These are phyloP conservation scores for Drosophila mayaguana DNA, from an alignment of 2,888 invertebrate genomes.

Conservation along the genomic window DNA sequence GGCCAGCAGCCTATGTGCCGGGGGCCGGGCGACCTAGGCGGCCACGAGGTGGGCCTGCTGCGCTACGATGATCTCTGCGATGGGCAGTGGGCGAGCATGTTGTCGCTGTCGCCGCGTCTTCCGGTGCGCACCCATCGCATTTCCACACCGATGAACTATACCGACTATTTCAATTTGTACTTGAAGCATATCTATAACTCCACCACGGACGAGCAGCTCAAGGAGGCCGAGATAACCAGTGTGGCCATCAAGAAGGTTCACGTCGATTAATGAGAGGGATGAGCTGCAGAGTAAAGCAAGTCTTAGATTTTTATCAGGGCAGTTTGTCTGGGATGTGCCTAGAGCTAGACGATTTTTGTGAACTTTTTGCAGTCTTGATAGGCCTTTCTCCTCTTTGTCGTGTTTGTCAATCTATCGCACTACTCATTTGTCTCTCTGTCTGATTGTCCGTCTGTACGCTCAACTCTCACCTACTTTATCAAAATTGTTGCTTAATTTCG, in stretches of 20 bases:
- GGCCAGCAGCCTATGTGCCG: constrained; percentile 86
- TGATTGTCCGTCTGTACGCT: not conserved
- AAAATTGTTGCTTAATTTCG: not conserved
- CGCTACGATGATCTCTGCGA: constrained; percentile 89
- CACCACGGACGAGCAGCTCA: constrained; percentile 75
- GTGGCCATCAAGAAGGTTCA: constrained; percentile 73
- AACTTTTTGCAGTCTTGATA: not conserved
- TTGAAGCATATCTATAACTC: constrained; percentile 83
- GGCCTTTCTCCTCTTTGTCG: not conserved
- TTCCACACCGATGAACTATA: constrained; percentile 84
- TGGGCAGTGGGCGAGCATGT: constrained; percentile 90
- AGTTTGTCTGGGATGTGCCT: not conserved
- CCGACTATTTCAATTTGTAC: constrained; percentile 84
- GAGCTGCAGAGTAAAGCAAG: not conserved
- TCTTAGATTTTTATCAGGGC: not conserved
- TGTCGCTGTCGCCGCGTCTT: constrained; percentile 84
- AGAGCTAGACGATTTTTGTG: not conserved
- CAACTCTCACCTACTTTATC: not conserved
- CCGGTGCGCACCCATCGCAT: constrained; percentile 84
- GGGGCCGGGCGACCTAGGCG: constrained; percentile 86
- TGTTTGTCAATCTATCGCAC: not conserved
- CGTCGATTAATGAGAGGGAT: constrained; percentile 31
- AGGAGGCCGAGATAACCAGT: constrained; percentile 72
- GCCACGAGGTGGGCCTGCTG: constrained; percentile 85
- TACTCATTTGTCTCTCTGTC: not conserved